These are phyloP conservation scores for Entomyzon cyanotis DNA, from an alignment of 2,113 vertebrate genomes.

Conservation along the genomic window DNA sequence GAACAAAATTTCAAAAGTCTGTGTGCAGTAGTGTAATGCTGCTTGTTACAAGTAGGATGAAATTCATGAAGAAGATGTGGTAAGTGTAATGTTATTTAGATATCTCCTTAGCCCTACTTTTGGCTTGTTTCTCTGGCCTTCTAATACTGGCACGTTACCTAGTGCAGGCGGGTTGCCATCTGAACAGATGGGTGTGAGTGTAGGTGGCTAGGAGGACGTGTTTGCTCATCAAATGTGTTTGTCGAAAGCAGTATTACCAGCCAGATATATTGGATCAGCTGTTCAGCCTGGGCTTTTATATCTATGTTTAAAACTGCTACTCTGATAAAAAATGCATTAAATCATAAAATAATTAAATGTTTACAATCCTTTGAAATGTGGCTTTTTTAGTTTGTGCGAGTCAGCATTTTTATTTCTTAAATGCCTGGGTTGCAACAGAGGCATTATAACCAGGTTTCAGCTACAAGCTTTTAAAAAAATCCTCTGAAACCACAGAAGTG, in stretches of 20 bases:
- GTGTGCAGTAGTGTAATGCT: neutral
- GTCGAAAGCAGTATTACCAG: neutral
- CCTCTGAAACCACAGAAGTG: neutral
- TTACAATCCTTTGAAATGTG: neutral
- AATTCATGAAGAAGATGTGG: neutral
- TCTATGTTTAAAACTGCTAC: neutral
- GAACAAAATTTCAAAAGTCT: neutral
- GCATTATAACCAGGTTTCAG: neutral
- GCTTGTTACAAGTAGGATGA: neutral
- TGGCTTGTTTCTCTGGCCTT: slow-evolving; percentile 11
- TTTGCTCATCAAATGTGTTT: slow-evolving; percentile 65
- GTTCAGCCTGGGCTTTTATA: slow-evolving; percentile 1
- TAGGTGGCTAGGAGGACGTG: slow-evolving; percentile 61
- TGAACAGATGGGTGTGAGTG: slow-evolving; percentile 65
- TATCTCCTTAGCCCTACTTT: neutral
- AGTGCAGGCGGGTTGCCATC: slow-evolving; percentile 41
- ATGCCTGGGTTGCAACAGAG: neutral
- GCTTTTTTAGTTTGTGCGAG: neutral
- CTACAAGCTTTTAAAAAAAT: neutral
- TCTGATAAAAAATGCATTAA: neutral
- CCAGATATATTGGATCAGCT: slow-evolving; percentile 28
- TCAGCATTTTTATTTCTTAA: neutral
- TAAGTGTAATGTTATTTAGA: neutral
- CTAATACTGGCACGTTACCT: slow-evolving; percentile 40
- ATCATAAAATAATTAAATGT: neutral